Base-by-base conservation (phyloP, 2,888 invertebrate genomes). In the Gisinianus flammeolus region DNA sequence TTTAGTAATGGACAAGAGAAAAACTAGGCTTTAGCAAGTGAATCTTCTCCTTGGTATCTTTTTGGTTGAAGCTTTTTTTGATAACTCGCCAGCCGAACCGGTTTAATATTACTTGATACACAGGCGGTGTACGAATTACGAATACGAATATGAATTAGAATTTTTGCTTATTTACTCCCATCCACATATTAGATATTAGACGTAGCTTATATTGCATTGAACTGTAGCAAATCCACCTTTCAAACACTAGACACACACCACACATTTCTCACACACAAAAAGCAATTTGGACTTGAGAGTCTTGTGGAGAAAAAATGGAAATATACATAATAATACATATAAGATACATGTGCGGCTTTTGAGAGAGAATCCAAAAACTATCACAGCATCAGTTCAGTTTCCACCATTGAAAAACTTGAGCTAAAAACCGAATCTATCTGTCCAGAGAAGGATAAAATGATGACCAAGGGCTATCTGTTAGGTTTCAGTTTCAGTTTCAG, bases 111-210 rank as follows among this genome's bases (percentile, higher is more conserved):
- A 71, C 71, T 71, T 71, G 56, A 71, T 56, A 71, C 71, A 54
- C 71, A 71, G 56, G 71, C 71, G 71, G 71, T 71, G 71, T 71
- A 71, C 71, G 71, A 71, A 71, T 71, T 56, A 24, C 56, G 71
- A 71, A 71, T 71, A 71, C 54, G 56, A 71, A 56, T 66, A 44
- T 44, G 44, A 44, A 44, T 44, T 24, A 69, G n/a, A 69, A 69
- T 69, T 69, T n/a, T 69, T 69, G 28, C 56, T 71, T 56, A 56
- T 71, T 71, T 71, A 71, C 71, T 30, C 71, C 54, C 71, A 66
- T 66, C 10, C 19, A 44, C 44, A 12, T 19, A 44, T 44, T 44
- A 16, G 8, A 16, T 44, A 44, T 44, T 44, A 44, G 44, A 16
- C 2, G 44, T 16, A 16, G 52, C 52, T 12, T 16, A n/a, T 22